These are phyloP conservation scores for Episyrphus balteatus DNA, from an alignment of 1,140 invertebrate genomes.

Conservation along the genomic window DNA sequence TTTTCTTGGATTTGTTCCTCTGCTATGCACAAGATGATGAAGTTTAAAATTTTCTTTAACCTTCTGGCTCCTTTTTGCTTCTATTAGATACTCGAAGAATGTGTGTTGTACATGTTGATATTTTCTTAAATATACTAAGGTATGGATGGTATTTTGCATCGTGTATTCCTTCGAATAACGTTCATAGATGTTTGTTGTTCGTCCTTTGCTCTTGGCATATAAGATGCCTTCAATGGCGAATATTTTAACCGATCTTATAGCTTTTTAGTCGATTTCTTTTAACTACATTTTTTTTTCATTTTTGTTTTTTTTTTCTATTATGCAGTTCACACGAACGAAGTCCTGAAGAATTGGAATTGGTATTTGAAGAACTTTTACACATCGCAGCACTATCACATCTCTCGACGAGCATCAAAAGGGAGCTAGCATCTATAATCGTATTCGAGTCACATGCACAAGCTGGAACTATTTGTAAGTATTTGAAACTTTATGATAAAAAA, in stretches of 20 bases:
- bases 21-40: no score
- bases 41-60: no score
- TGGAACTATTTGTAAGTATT: constrained; percentile 63
- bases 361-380: constrained; percentile 75
- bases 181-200: no score
- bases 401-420: constrained; percentile 72
- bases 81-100: not conserved
- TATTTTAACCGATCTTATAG: no score
- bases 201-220: no score
- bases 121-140: no score
- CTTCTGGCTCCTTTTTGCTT: not conserved
- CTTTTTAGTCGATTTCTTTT: constrained; percentile 1
- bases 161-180: no score
- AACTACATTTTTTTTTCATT: not conserved
- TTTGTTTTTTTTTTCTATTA: constrained; percentile 2
- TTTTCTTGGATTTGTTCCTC: no score
- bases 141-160: no score
- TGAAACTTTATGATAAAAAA: no score
- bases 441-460: constrained; percentile 73
- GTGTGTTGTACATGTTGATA: no score
- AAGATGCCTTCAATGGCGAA: no score
- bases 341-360: constrained; percentile 68
- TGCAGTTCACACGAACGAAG: constrained; percentile 60
- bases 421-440: constrained; percentile 66
- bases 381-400: constrained; percentile 73